Conservation (phyloP, 2,888 invertebrate species). For the Noctua pronuba region DNA sequence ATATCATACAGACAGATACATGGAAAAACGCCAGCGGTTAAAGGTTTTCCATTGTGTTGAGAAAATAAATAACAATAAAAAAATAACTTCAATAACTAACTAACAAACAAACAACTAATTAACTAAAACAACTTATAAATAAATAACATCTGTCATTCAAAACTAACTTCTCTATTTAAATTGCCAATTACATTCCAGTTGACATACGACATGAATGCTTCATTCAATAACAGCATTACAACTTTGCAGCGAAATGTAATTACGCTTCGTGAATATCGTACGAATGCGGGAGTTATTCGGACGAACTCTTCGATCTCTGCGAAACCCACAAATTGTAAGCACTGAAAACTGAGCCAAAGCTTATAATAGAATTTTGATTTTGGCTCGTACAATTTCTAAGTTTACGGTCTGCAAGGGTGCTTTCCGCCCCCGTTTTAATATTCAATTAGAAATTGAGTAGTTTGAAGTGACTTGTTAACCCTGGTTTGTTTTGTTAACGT, state of each 20-base stretch:
- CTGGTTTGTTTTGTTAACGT: conserved; percentile 15
- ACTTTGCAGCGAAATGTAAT: background rate
- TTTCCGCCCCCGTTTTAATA: background rate
- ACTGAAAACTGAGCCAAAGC: conserved; percentile 26
- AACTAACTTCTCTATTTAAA: background rate
- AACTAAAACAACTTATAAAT: no score
- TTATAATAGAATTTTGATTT: conserved; percentile 53
- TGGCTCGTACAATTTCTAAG: conserved; percentile 35
- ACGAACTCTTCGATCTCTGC: background rate
- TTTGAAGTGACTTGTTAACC: conserved; percentile 29
- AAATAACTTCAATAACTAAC: no score
- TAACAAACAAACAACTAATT: no score
- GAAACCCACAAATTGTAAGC: conserved; percentile 15
- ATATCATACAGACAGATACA: background rate
- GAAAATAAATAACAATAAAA: no score
- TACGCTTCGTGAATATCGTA: background rate
- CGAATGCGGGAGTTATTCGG: conserved; percentile 2
- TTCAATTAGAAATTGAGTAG: conserved; percentile 29
- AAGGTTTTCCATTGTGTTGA: no score
- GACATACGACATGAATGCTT: background rate
- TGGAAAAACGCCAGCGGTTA: background rate
- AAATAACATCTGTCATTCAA: no score
- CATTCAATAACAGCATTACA: background rate
- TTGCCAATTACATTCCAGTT: background rate
- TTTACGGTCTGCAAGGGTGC: conserved; percentile 27